phyloP scores from a whole-genome alignment of 2,113 vertebrate genomes.

The Shinisaurus crocodilurus region DNA sequence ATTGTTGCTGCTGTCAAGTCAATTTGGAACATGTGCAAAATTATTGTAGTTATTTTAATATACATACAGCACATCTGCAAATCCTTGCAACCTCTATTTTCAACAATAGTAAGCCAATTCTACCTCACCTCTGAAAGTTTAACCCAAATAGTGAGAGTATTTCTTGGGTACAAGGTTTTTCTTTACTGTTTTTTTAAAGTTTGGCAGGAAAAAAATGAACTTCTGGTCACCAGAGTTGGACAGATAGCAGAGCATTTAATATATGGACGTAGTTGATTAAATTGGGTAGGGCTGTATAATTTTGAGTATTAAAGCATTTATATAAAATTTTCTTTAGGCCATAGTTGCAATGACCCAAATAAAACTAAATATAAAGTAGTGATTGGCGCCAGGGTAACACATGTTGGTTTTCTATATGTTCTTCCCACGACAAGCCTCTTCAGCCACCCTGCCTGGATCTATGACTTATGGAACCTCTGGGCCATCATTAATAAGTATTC shows the following conservation, averaged over 20 bases:
- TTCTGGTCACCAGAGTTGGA: neutral
- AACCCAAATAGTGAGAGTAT: neutral
- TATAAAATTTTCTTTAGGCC: too few relatives aligned
- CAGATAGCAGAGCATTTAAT: too few relatives aligned
- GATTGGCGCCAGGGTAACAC: neutral
- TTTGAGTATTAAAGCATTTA: too few relatives aligned
- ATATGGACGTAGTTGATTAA: too few relatives aligned
- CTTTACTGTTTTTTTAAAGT: neutral
- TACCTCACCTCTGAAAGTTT: neutral
- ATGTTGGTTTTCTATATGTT: neutral
- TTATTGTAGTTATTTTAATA: neutral
- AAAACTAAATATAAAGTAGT: neutral
- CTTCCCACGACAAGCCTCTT: too few relatives aligned
- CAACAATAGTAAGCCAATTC: conserved; percentile 2
- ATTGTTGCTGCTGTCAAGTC: neutral
- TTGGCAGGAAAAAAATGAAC: neutral
- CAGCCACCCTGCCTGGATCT: neutral
- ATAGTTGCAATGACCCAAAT: too few relatives aligned
- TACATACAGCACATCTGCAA: neutral
- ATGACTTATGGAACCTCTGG: neutral
- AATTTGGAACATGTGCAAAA: neutral
- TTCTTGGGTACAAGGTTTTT: neutral
- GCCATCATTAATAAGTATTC: neutral
- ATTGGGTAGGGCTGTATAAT: too few relatives aligned
- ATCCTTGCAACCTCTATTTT: conserved; percentile 16